Evolutionary conservation across 2,113 vertebrate species (phyloP).

Genomic region (Egretta garzetta): DNA sequence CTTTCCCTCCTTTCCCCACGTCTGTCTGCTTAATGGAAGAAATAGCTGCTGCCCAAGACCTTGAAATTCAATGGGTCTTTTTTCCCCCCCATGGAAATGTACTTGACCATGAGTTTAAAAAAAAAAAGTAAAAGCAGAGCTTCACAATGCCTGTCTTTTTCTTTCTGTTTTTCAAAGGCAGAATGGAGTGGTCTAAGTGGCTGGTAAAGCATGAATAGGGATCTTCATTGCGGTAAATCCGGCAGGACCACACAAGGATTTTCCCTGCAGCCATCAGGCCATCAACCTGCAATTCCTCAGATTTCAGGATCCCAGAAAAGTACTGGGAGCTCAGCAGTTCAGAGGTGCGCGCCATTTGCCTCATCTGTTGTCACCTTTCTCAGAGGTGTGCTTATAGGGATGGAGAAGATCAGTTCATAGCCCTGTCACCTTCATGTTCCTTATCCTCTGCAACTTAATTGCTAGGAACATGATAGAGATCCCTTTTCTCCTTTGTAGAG

Average conservation of each 20-base stretch:
- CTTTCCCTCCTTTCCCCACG: constrained; percentile 41
- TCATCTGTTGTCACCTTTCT: not conserved
- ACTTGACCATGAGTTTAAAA: not conserved
- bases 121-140: not conserved
- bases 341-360: not conserved
- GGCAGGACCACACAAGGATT: not conserved
- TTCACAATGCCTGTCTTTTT: not conserved
- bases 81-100: not conserved
- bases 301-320: not conserved
- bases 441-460: not conserved
- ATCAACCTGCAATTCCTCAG: not conserved
- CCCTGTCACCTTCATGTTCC: not conserved
- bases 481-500: not conserved
- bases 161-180: not conserved
- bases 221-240: not conserved
- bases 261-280: not conserved
- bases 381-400: not conserved
- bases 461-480: not conserved
- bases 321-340: not conserved
- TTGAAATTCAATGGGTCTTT: constrained; percentile 40
- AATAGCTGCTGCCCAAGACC: constrained; percentile 38
- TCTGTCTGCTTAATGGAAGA: constrained; percentile 35
- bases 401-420: not conserved
- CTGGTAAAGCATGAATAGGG: not conserved
- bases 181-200: not conserved